Conservation (phyloP, 1,140 invertebrate species). For the Hypothenemus hampei region DNA sequence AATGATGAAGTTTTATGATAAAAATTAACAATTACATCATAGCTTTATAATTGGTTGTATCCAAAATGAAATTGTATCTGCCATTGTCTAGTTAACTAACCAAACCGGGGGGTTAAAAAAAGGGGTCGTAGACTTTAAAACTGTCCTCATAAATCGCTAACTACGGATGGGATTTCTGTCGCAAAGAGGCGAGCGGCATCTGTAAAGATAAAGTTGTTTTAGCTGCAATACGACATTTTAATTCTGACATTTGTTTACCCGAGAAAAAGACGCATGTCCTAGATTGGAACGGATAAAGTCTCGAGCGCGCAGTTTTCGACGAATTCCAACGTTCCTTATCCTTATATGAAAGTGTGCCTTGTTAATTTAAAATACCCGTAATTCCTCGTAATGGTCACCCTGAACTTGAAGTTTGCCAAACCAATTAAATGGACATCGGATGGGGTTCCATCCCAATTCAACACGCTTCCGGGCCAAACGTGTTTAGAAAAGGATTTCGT, state of each 20-base stretch:
- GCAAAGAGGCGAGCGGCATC: slow-evolving; percentile 38
- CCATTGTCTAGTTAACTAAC: slow-evolving; percentile 21
- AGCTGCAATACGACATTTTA: slow-evolving; percentile 38
- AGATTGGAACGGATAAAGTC: slow-evolving; percentile 27
- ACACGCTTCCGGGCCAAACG: slow-evolving; percentile 2
- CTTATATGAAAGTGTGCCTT: slow-evolving; percentile 24
- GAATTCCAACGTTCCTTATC: slow-evolving; percentile 22
- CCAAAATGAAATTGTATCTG: slow-evolving; percentile 6
- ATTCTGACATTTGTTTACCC: slow-evolving; percentile 38
- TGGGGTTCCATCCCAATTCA: not conserved
- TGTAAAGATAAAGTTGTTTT: slow-evolving; percentile 42
- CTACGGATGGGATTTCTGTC: slow-evolving; percentile 37
- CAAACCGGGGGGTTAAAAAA: slow-evolving; percentile 14
- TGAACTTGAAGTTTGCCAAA: not conserved
- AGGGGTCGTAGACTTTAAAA: slow-evolving; percentile 38
- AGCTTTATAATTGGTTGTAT: not conserved
- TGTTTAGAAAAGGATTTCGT: slow-evolving; percentile 7
- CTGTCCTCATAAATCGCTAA: slow-evolving; percentile 37
- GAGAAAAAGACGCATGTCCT: slow-evolving; percentile 30
- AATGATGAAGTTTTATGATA: no score
- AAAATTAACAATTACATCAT: no score
- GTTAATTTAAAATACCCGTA: slow-evolving; percentile 18
- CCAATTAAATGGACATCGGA: not conserved
- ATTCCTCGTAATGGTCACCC: slow-evolving; percentile 8
- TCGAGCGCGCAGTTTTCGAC: slow-evolving; percentile 16